Conservation (phyloP, 2,113 vertebrate species). For the Dipodomys stephensi region DNA sequence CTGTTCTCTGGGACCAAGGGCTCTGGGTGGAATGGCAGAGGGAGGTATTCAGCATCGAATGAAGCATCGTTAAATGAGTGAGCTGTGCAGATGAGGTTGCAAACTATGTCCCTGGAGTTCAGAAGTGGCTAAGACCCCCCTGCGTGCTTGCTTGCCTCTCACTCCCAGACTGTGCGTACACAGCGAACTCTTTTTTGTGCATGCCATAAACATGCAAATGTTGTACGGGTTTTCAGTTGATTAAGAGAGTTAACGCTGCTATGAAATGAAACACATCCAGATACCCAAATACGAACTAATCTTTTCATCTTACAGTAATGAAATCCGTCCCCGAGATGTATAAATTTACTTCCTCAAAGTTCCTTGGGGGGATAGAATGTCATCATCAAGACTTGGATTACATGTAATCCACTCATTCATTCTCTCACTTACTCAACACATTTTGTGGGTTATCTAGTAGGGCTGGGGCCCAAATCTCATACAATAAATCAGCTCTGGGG, state of each 20-base stretch:
- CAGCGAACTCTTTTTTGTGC: background rate
- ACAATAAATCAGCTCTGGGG: background rate
- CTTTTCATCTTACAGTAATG: slow-evolving; percentile 20
- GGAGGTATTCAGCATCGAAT: no score
- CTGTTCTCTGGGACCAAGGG: background rate
- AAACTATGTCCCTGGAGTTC: background rate
- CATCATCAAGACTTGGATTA: background rate
- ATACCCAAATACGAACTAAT: slow-evolving; percentile 5
- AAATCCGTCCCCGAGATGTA: background rate
- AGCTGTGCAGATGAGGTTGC: background rate
- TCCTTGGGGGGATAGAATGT: background rate
- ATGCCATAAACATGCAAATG: slow-evolving; percentile 32
- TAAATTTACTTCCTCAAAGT: slow-evolving; percentile 19
- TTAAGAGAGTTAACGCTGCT: background rate
- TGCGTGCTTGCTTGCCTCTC: background rate
- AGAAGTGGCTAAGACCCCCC: background rate
- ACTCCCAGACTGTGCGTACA: background rate
- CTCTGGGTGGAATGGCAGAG: background rate
- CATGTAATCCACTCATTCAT: background rate
- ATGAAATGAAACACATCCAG: slow-evolving; percentile 27
- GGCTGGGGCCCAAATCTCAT: background rate
- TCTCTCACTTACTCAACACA: background rate
- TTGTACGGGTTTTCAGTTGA: background rate
- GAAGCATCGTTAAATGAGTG: background rate
- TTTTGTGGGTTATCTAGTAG: background rate